These are phyloP conservation scores for Artibeus lituratus DNA, from an alignment of 2,797 vertebrate genomes.

Conservation along the genomic window DNA sequence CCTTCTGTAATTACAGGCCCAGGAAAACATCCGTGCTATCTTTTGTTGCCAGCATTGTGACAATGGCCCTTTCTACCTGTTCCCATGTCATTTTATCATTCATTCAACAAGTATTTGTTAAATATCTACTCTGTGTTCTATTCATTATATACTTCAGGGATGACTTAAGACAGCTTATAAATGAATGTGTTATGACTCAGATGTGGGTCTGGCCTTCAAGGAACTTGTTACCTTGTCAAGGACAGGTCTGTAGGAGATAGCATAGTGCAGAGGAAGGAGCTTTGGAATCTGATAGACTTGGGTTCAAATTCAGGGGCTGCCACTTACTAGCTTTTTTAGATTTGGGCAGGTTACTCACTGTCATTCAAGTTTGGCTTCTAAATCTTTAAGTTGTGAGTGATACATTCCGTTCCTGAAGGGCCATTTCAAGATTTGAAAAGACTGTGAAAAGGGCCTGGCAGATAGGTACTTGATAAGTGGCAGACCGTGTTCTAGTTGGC, in stretches of 20 bases:
- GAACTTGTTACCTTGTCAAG: background rate
- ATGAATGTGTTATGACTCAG: background rate
- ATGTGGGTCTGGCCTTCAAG: background rate
- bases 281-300: background rate
- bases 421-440: background rate
- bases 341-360: background rate
- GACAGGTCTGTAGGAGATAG: background rate
- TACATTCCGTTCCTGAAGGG: background rate
- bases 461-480: background rate
- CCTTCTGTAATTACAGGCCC: background rate
- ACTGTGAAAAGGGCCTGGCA: background rate
- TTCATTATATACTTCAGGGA: background rate
- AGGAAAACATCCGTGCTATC: background rate
- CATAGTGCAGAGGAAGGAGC: background rate
- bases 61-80: background rate
- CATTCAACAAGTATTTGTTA: background rate
- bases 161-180: background rate
- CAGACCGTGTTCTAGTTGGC: background rate
- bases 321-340: background rate
- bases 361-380: conserved; percentile 1
- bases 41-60: background rate
- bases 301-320: background rate
- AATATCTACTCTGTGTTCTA: background rate
- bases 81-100: background rate
- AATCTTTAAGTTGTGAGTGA: background rate